Conservation (phyloP, 2,797 vertebrate genomes). For the Dryobates pubescens region DNA sequence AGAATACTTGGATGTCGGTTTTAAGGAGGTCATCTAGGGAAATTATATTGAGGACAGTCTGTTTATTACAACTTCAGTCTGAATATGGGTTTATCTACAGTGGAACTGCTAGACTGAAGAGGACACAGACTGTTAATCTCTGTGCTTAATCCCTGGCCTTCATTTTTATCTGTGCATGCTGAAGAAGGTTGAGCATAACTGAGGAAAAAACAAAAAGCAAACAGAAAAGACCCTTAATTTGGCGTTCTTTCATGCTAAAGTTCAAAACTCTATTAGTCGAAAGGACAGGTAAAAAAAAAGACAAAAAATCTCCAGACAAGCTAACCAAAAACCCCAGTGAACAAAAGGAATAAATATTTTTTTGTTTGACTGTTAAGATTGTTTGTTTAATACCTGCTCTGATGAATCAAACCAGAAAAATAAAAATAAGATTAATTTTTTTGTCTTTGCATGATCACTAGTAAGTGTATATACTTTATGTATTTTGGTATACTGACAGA, state of each 20-base stretch:
- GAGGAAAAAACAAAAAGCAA: neutral
- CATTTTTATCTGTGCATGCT: slow-evolving; percentile 43
- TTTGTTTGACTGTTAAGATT: neutral
- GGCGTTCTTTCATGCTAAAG: neutral
- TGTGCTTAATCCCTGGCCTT: slow-evolving; percentile 61
- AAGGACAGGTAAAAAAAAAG: neutral
- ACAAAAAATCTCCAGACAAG: accelerated
- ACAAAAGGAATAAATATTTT: neutral
- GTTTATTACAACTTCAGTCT: slow-evolving; percentile 55
- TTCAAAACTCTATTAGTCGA: neutral
- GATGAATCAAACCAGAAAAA: neutral
- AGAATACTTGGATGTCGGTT: slow-evolving; percentile 61
- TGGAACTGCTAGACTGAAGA: slow-evolving; percentile 75
- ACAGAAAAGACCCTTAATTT: neutral
- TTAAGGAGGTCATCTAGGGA: slow-evolving; percentile 58
- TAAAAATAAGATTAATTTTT: neutral
- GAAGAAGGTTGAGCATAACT: neutral
- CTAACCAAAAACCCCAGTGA: neutral
- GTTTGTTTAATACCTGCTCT: neutral
- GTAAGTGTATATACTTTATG: neutral
- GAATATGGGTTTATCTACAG: slow-evolving; percentile 76
- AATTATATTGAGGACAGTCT: slow-evolving; percentile 54
- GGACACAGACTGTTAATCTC: slow-evolving; percentile 73
- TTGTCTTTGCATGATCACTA: neutral
- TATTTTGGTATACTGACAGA: neutral